phyloP scores from a whole-genome alignment of 2,113 vertebrate genomes.

The Psilopsiagon aurifrons region DNA sequence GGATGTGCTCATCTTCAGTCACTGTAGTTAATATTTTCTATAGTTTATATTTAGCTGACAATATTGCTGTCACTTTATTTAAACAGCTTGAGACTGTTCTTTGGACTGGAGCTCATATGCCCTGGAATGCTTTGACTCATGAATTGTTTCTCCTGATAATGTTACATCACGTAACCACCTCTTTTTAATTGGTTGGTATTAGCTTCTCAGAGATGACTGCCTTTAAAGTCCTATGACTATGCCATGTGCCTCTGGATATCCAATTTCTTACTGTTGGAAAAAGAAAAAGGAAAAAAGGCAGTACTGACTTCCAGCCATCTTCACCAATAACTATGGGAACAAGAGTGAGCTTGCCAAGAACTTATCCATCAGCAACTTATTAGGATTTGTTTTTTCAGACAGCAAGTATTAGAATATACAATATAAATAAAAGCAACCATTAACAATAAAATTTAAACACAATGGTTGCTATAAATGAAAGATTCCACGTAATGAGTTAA shows the following conservation, averaged over 20 bases:
- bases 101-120: constrained; percentile 87
- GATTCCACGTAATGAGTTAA: background rate
- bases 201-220: constrained; percentile 74
- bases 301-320: constrained; percentile 73
- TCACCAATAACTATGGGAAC: constrained; percentile 79
- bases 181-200: constrained; percentile 88
- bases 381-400: constrained; percentile 53
- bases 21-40: constrained; percentile 79
- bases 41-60: constrained; percentile 95
- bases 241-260: constrained; percentile 87
- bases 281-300: constrained; percentile 30
- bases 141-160: constrained; percentile 97
- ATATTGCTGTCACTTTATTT: constrained; percentile 91
- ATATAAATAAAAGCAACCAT: constrained; percentile 62
- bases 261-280: constrained; percentile 83
- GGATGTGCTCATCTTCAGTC: constrained; percentile 75
- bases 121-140: constrained; percentile 98
- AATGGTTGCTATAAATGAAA: constrained; percentile 63
- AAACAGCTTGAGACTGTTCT: constrained; percentile 90
- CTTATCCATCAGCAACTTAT: constrained; percentile 54
- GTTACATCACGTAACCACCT: constrained; percentile 94
- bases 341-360: constrained; percentile 58
- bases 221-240: constrained; percentile 84
- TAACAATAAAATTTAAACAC: constrained; percentile 64
- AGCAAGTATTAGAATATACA: constrained; percentile 34